Evolutionary conservation across 2,113 vertebrate genomes (phyloP), one percentile per base, ranked within the genome.

Genomic region (Pteruthius melanotis): DNA sequence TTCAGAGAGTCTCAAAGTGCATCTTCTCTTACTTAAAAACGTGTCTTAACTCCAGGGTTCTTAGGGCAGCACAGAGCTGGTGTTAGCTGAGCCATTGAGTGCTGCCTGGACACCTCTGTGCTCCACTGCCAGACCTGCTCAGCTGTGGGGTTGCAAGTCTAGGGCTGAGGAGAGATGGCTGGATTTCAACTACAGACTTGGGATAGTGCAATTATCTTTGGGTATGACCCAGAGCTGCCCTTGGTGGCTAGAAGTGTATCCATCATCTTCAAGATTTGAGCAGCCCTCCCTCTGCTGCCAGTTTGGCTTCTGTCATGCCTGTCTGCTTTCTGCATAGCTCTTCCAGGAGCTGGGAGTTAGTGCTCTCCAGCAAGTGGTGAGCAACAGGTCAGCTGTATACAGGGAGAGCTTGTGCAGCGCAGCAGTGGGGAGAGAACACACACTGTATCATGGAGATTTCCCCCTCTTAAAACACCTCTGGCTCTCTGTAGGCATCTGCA

Each of bases 101-200:
- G 35, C 11, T 28, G 2, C 18, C 24, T 15, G n/a, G 7, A 33
- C 11, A 7, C 27, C 70, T 63, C 30, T 0, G 0, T 50, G 45
- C 37, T 54, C n/a, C 7, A 3, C 53, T 64, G 27, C 21, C 31
- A 82, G 70, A 3, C 13, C 52, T 47, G 35, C 24, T 60, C 27
- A 20, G 63, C 22, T 20, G 1, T 1, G 18, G 44, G 27, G 2
- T 8, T 65, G 39, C 14, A 13, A 23, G 54, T 45, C 17, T 37
- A 6, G n/a, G 35, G 49, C 66, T 86, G 24, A 45, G 47, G 24
- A 64, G n/a, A 18, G 53, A 15, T 28, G 7, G 11, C 21, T 53
- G 26, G 28, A 2, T 65, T 93, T 80, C 50, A 57, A 24, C 68
- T 76, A 8, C 35, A 52, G 44, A 8, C 30, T 20, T 16, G 16